Evolutionary conservation across 2,888 invertebrate genomes (phyloP), one percentile per base, ranked within the genome.

Genomic region (Theodoxus fluviatilis): DNA sequence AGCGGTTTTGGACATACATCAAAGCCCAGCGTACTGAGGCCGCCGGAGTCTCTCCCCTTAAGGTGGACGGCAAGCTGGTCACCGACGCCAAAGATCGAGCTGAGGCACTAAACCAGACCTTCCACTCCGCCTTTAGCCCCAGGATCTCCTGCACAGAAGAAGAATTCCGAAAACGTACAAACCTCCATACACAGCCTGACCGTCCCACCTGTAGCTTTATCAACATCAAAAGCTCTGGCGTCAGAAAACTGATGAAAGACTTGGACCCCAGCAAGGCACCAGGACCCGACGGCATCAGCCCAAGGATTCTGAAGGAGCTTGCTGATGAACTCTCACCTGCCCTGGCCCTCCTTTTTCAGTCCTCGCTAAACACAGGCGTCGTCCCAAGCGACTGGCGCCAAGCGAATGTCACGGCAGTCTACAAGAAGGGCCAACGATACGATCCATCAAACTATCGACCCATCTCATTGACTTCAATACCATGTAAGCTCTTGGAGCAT

Each of bases 401-500:
- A 22, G 64, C 43, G 22, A 43, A 43, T 31, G 28, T 43, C 37
- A 64, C 64, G 63, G 22, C n/a, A n/a, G n/a, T n/a, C n/a, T n/a
- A n/a, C n/a, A n/a, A n/a, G n/a, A n/a, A n/a, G n/a, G n/a, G n/a
- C n/a, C 3, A 63, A 63, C 3, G 63, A 38, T 63, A 38, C 15
- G 18, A 4, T 12, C 38, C 63, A 18, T 4, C 12, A 37, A 63
- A 63, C 38, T 63, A 63, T 38, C 38, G 38, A 6, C 64, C 64
- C 22, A 43, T 64, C 43, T 64, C 43, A 43, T 33, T 40, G 25
- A 63, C 63, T 22, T 31, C 25, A 7, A 31, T 63, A 9, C 38
- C 63, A 35, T 38, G 63, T 28, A 63, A 63, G 31, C 31, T 38
- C 1, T 9, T 63, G 63, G 63, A 63, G 37, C 63, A 63, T 25